A percentile compares a stretch with the other conserved stretches of the same genome.
Evolutionary conservation across 53 echinoderm and acorn worm species (phyloP).

Genomic region (Stichopus horrens): DNA sequence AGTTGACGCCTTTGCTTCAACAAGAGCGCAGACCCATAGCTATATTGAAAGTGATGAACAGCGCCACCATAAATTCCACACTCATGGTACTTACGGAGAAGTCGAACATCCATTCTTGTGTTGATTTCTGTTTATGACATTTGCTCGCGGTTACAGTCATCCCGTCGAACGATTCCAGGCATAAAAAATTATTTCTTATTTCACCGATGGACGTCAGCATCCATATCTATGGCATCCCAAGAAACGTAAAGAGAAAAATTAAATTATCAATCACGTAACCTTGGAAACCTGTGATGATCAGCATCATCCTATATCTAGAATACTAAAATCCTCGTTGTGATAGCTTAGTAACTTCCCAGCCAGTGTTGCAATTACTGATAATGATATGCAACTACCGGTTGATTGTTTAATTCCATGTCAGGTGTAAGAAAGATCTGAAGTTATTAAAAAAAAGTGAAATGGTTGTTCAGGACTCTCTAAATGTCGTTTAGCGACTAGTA

Average conservation of each 20-base stretch:
- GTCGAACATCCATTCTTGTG: constrained; percentile 42
- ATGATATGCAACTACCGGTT: no score
- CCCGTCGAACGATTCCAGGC: constrained; percentile 33
- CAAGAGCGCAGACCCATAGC: no score
- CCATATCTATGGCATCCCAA: constrained; percentile 25
- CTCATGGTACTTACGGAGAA: constrained; percentile 3
- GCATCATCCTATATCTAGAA: no score
- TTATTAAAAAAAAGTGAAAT: no score
- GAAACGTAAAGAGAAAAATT: not conserved
- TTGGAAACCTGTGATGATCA: not conserved
- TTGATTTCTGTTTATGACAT: constrained; percentile 40
- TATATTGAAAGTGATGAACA: not conserved
- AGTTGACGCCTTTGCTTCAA: no score
- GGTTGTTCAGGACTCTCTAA: no score
- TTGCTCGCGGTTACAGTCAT: constrained; percentile 19
- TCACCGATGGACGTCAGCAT: constrained; percentile 38
- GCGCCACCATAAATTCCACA: not conserved
- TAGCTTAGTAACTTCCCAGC: no score
- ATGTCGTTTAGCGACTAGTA: no score
- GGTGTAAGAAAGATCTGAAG: no score
- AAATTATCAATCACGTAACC: not conserved
- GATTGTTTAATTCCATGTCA: no score
- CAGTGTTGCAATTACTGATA: no score
- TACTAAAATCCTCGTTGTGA: no score
- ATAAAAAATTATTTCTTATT: constrained; percentile 41